Evolutionary conservation across 2,888 invertebrate genomes (phyloP).

Genomic region (Frankliniella intonsa): DNA sequence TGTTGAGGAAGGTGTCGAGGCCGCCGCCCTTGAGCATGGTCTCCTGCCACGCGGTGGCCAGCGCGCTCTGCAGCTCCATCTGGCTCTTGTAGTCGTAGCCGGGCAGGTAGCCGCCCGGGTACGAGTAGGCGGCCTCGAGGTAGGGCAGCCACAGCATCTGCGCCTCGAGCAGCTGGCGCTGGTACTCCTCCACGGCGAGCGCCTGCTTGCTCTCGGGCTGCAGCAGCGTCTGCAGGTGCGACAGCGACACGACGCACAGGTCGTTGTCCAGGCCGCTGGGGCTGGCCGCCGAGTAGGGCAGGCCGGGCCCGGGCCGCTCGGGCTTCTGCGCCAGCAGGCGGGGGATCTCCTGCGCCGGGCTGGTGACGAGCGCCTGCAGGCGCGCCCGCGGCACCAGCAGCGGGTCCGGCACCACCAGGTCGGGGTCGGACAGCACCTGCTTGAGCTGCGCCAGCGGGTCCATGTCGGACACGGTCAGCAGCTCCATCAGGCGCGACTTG

Average conservation of each 20-base stretch:
- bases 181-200: conserved; percentile 37
- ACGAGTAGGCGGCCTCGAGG: conserved; percentile 41
- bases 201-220: conserved; percentile 39
- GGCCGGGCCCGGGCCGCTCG: conserved; percentile 44
- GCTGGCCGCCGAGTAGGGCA: conserved; percentile 50
- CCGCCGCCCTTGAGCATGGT: conserved; percentile 55
- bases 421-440: conserved; percentile 60
- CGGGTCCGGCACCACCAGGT: conserved; percentile 73
- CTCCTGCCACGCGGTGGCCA: conserved; percentile 64
- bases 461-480: conserved; percentile 52
- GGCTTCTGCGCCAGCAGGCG: conserved; percentile 47
- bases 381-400: conserved; percentile 73
- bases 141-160: conserved; percentile 74
- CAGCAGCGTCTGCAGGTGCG: conserved; percentile 55
- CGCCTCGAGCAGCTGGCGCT: conserved; percentile 34
- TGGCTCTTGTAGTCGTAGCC: conserved; percentile 38
- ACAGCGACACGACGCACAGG: conserved; percentile 69
- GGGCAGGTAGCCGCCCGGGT: conserved; percentile 35
- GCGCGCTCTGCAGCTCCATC: conserved; percentile 55
- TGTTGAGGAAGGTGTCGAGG: conserved; percentile 44
- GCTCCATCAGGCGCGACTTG: conserved; percentile 48
- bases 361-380: conserved; percentile 63
- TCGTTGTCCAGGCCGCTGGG: conserved; percentile 57
- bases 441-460: conserved; percentile 66
- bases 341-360: conserved; percentile 73